Evolutionary conservation across 2,113 vertebrate species (phyloP), one percentile per base, ranked within the genome.

Genomic region (Solea senegalensis): DNA sequence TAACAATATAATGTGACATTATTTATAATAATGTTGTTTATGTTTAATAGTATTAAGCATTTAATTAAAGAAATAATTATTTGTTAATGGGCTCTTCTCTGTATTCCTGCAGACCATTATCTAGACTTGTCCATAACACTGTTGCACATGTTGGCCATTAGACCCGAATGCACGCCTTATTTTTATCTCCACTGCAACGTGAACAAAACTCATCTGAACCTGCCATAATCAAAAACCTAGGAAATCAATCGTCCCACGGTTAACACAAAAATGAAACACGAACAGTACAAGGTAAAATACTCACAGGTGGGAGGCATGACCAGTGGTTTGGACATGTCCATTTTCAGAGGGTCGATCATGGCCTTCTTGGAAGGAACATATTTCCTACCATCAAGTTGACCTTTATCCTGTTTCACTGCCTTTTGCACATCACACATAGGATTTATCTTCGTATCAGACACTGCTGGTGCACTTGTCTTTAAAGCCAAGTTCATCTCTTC

Each of bases 291-390:
- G 26, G n/a, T 56, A 5, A 72, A 60, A 72, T 68, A 94, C 93
- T 91, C 86, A 94, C 94, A 93, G n/a, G 92, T 86, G 9, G 91
- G 89, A 67, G 90, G 92, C 9, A 82, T 76, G 8, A 76, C 49
- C 16, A 76, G 41, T 0, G 65, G 76, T 49, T 87, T 89, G 49
- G 92, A 83, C 91, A 93, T 92, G 73, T 94, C 93, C 53, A 94
- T 84, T 74, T 93, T 93, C 62, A 94, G 80, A 26, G 94, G 93
- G 57, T 94, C 91, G 2, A 85, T 28, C 88, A 92, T 90, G 54
- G 91, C 87, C 64, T 91, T 94, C 83, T 93, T 94, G 48, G 90
- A 88, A 4, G 87, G 86, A 73, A 94, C 85, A 51, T 86, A 88
- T 72, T 86, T 93, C 79, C 77, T 92, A 0, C 62, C 72, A 0